Evolutionary conservation across 2,888 invertebrate genomes (phyloP).

Genomic region (Erebia palarica): DNA sequence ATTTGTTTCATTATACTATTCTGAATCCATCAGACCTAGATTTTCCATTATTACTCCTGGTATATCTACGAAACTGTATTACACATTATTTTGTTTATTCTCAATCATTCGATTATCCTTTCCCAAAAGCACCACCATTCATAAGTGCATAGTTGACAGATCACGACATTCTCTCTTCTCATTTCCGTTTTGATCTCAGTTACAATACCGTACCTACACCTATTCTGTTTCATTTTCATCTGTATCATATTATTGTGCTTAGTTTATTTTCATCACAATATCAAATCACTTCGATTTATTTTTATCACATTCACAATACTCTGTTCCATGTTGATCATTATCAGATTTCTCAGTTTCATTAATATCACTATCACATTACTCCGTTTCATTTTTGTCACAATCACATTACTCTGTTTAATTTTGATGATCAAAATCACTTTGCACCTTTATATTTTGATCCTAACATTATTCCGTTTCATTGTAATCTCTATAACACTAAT

Average conservation of each 20-base stretch:
- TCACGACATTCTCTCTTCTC: background rate
- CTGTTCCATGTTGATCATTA: background rate
- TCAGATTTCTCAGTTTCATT: background rate
- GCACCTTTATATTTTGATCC: background rate
- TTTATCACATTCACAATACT: constrained; percentile 1
- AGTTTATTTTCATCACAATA: background rate
- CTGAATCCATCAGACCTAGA: background rate
- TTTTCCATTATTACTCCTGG: background rate
- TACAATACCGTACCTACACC: background rate
- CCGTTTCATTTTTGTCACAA: constrained; percentile 15
- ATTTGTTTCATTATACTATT: background rate
- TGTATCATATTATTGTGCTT: background rate
- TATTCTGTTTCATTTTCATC: background rate
- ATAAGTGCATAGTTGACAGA: background rate
- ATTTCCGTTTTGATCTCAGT: background rate
- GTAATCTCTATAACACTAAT: background rate
- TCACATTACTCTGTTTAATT: background rate
- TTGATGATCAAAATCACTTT: background rate
- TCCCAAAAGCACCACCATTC: background rate
- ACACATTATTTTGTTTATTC: background rate
- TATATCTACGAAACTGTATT: background rate
- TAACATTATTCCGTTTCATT: background rate
- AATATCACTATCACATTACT: background rate
- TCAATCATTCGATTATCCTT: constrained; percentile 11
- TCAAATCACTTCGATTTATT: background rate